phyloP scores from a whole-genome alignment of 2,888 invertebrate species.

The Urechis unicinctus region DNA sequence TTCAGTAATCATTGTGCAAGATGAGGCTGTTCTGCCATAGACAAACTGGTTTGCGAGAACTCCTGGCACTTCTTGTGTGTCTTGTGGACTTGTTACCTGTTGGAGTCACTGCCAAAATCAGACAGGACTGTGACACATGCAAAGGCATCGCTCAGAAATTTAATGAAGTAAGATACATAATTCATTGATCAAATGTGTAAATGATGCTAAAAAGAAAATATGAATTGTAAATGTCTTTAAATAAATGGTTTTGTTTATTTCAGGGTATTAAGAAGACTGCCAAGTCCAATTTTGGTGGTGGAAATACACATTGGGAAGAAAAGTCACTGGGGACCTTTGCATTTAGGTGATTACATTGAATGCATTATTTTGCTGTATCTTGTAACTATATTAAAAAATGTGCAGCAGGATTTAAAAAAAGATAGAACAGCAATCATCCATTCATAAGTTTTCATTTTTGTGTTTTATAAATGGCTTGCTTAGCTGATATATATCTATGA shows the following conservation, averaged over 20 bases:
- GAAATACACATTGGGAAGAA: slow-evolving; percentile 45
- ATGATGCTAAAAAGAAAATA: not conserved
- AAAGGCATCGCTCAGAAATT: slow-evolving; percentile 14
- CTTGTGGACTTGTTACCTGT: too few relatives aligned
- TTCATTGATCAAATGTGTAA: not conserved
- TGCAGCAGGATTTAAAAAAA: too few relatives aligned
- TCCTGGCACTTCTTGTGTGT: too few relatives aligned
- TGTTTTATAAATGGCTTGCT: not conserved
- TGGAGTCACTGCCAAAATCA: too few relatives aligned
- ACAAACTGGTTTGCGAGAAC: too few relatives aligned
- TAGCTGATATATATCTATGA: not conserved
- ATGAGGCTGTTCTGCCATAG: too few relatives aligned
- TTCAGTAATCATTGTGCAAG: too few relatives aligned
- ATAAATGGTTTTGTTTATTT: not conserved
- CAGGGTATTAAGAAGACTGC: slow-evolving; percentile 36
- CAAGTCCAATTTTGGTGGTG: slow-evolving; percentile 44
- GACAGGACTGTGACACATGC: slow-evolving; percentile 19
- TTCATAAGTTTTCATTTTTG: not conserved
- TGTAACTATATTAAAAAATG: too few relatives aligned
- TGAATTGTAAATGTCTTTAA: not conserved
- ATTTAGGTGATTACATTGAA: slow-evolving; percentile 24
- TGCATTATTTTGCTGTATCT: not conserved
- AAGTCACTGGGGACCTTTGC: slow-evolving; percentile 35
- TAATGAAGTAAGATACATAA: slow-evolving; percentile 11
- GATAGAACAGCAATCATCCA: too few relatives aligned